Conservation (phyloP, 2,888 invertebrate genomes). For the Ormyrus labotus region DNA sequence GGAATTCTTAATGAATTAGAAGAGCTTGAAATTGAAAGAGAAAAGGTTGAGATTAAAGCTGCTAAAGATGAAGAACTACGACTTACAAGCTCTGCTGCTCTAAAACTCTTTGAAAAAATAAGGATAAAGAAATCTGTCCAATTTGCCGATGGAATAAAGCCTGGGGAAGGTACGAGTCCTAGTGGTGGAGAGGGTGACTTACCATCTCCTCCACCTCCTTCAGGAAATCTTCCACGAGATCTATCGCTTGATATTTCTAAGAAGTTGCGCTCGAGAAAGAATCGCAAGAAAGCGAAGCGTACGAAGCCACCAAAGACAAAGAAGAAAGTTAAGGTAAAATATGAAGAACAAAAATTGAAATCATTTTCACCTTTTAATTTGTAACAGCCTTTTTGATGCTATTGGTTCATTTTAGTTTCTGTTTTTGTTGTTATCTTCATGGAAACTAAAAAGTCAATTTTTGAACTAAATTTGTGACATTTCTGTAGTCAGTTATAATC, state of each 20-base stretch:
- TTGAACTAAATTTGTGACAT: background rate
- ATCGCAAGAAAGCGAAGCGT: slow-evolving; percentile 78
- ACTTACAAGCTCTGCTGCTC: background rate
- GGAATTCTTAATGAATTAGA: slow-evolving; percentile 62
- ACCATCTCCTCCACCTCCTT: slow-evolving; percentile 79
- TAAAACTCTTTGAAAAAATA: slow-evolving; percentile 42
- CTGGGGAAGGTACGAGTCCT: slow-evolving; percentile 79
- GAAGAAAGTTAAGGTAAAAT: slow-evolving; percentile 77
- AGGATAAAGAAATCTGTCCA: slow-evolving; percentile 77
- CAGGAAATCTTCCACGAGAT: slow-evolving; percentile 58
- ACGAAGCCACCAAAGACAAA: slow-evolving; percentile 77
- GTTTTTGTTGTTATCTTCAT: too few species aligned
- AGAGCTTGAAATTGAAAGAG: slow-evolving; percentile 57
- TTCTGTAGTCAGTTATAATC: too few species aligned
- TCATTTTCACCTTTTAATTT: too few species aligned
- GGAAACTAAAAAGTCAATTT: background rate
- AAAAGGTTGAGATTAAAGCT: slow-evolving; percentile 58
- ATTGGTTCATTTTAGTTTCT: too few species aligned
- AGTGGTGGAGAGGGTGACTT: slow-evolving; percentile 80
- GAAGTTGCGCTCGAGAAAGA: slow-evolving; percentile 69
- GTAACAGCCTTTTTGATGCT: too few species aligned
- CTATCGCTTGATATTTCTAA: slow-evolving; percentile 63
- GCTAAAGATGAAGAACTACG: slow-evolving; percentile 49
- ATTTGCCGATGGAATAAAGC: slow-evolving; percentile 80
- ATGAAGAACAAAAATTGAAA: background rate